Percentiles rank a stretch among this genome's conserved stretches.
phyloP scores from a whole-genome alignment of 2,888 invertebrate genomes.

The Hirtodrosophila confusa region DNA sequence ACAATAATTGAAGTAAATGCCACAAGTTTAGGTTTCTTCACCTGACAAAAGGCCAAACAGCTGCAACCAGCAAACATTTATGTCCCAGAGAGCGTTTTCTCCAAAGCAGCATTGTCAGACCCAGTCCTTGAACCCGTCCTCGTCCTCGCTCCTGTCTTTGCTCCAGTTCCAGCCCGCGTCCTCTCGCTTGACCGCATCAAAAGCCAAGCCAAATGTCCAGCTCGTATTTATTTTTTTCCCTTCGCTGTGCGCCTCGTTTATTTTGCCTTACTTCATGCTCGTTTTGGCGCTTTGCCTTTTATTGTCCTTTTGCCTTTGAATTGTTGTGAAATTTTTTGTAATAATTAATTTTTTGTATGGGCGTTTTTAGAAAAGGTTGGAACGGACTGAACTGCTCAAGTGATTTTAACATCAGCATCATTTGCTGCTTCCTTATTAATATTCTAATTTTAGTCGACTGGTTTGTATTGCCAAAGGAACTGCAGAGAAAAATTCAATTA shows the following conservation, averaged over 20 bases:
- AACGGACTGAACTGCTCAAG: constrained; percentile 42
- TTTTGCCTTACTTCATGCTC: constrained; percentile 37
- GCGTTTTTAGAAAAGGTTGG: constrained; percentile 46
- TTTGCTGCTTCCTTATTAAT: constrained; percentile 55
- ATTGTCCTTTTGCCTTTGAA: constrained; percentile 73
- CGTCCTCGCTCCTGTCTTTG: neutral
- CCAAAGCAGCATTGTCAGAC: neutral
- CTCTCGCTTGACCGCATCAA: constrained; percentile 67
- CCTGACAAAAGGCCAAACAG: constrained; percentile 72
- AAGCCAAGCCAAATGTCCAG: constrained; percentile 63
- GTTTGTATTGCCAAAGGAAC: constrained; percentile 48
- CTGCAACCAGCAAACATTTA: constrained; percentile 46
- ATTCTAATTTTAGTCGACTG: constrained; percentile 70
- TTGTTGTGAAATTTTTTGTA: constrained; percentile 71
- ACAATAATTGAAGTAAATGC: constrained; percentile 28
- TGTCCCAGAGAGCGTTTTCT: neutral
- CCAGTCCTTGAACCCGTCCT: neutral
- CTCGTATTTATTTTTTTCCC: constrained; percentile 42
- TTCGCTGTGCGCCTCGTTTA: constrained; percentile 47
- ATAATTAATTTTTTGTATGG: constrained; percentile 68
- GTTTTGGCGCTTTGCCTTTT: constrained; percentile 57
- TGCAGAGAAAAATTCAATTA: constrained; percentile 65
- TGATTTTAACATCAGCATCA: constrained; percentile 61
- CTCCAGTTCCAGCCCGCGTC: neutral
- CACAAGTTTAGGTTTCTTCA: constrained; percentile 44